Base-by-base conservation (phyloP, 1,140 invertebrate species). In the Neocloeon triangulifer region DNA sequence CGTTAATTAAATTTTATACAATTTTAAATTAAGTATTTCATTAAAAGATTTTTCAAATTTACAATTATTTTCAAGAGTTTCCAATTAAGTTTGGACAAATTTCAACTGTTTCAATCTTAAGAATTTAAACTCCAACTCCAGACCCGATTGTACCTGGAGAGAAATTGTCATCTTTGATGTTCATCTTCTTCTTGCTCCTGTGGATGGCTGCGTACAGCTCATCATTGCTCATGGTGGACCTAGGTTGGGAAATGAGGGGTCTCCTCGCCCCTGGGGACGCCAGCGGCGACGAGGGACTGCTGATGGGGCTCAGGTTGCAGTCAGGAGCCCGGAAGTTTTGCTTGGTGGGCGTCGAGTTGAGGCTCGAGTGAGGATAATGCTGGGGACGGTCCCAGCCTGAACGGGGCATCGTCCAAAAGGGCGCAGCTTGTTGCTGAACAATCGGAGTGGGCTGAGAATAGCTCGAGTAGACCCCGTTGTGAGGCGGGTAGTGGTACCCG, bases 141-240 rank as follows among this genome's bases (percentile, higher is more conserved):
- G 12, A 19, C 14, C 5, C 14, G 17, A 13, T 33, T 33, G 18
- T 20, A 25, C 23, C 16, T 34, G 27, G 36, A 10, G 20, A 25
- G 16, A 21, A 30, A 13, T 28, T 28, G 35, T 41, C 33, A 22
- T 34, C 30, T 32, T 33, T 65, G 33, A 73, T 73, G 40, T 73
- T 74, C 21, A 76, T 55, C 42, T 69, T 66, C 45, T 70, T 72
- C 44, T 75, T 76, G 25, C 69, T 74, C 48, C 74, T 74, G 43
- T 78, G 72, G 31, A 78, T 78, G 8, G 72, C 69, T 4, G 72
- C 68, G 39, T 74, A 78, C 0, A 78, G 46, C 45, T 76, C 73
- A 46, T 76, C 73, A 37, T 73, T 72, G 1, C 68, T 71, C 67
- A 75, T 73, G 2, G 66, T 70, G 10, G 68, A 70, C 50, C 69